phyloP scores from a whole-genome alignment of 2,797 vertebrate genomes.

The Argya squamiceps region DNA sequence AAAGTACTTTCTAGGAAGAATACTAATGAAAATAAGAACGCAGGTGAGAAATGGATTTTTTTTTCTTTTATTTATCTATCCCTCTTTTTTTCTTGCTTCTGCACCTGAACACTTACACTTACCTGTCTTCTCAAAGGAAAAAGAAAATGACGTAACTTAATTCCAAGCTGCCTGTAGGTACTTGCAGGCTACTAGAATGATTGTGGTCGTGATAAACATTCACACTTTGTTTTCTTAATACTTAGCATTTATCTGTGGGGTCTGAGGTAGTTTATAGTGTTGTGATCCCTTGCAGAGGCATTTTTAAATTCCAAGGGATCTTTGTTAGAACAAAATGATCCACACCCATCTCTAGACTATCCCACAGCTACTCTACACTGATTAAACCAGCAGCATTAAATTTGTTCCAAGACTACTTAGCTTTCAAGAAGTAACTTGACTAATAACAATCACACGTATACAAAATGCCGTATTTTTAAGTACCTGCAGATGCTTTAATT shows the following conservation, averaged over 20 bases:
- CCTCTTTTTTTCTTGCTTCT: background rate
- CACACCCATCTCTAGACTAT: conserved; percentile 60
- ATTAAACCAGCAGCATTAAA: conserved; percentile 72
- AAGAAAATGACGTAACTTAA: background rate
- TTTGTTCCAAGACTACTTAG: conserved; percentile 62
- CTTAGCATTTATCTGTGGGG: background rate
- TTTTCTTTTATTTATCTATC: background rate
- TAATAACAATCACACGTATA: background rate
- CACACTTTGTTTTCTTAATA: background rate
- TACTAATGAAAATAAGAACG: conserved; percentile 25
- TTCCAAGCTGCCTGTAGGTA: background rate
- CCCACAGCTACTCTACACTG: conserved; percentile 64
- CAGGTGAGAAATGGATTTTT: background rate
- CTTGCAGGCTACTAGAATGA: background rate
- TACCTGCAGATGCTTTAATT: background rate
- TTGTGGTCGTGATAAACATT: background rate
- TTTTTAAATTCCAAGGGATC: background rate
- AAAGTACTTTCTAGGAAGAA: background rate
- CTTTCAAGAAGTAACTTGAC: background rate
- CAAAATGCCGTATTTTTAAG: background rate
- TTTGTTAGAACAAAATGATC: conserved; percentile 29
- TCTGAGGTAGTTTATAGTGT: background rate
- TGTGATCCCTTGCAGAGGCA: background rate
- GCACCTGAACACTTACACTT: background rate
- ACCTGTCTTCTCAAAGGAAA: background rate